Conservation (phyloP, 1,140 invertebrate species). For the Hycleus phaleratus region DNA sequence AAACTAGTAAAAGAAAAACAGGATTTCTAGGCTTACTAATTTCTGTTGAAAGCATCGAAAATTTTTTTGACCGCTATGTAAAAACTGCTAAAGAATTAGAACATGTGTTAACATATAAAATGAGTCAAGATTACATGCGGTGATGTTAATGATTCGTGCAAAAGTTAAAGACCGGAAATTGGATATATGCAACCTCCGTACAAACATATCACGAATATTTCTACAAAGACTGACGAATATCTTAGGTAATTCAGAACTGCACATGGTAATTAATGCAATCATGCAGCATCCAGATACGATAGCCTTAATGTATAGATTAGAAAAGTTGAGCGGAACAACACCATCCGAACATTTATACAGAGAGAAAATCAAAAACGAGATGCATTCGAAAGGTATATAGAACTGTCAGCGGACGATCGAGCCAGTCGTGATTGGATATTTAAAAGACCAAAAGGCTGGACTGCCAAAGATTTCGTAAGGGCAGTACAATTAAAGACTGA, state of each 20-base stretch:
- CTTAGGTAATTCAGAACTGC: background rate
- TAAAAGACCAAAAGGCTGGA: conserved; percentile 4
- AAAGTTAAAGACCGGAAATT: background rate
- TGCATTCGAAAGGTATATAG: background rate
- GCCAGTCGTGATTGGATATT: conserved; percentile 7
- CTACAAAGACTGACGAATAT: background rate
- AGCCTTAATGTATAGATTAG: no score
- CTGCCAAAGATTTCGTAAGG: conserved; percentile 4
- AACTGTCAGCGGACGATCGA: no score
- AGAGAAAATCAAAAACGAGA: background rate
- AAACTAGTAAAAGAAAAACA: no score
- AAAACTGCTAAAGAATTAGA: no score
- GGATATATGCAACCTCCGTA: background rate
- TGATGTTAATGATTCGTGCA: background rate
- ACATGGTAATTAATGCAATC: background rate
- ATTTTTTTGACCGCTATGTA: no score
- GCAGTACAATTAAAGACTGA: conserved; percentile 7
- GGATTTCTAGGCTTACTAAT: no score
- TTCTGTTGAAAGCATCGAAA: no score
- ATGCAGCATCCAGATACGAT: background rate
- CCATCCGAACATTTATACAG: background rate
- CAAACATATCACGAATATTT: background rate
- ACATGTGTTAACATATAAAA: no score
- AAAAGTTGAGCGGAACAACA: background rate
- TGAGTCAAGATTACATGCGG: no score